Evolutionary conservation across 2,888 invertebrate species (phyloP), one percentile per base, ranked within the genome.

Genomic region (Pristionchus fissidentatus): DNA sequence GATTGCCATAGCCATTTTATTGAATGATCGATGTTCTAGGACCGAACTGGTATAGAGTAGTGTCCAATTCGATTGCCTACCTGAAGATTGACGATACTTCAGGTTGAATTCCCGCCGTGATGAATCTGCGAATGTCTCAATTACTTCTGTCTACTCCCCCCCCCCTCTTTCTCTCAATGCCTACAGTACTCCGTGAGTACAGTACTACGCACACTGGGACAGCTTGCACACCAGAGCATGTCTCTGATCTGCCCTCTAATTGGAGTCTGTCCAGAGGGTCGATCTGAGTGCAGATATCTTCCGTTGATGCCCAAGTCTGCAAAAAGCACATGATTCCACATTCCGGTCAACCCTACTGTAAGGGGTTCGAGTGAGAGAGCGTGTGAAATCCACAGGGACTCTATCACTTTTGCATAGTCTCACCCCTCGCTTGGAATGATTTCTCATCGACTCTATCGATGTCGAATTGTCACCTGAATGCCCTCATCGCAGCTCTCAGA

Each of bases 261-360:
- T 7, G 15, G 1, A 75, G 19, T 46, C 46, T 41, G n/a, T 75
- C 75, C 5, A 15, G 7, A 5, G 26, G 22, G 5, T 75, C 75
- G 8, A 75, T 75, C 38, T 75, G 75, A 43, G 75, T 75, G 29
- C 15, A 41, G 41, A 75, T 75, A n/a, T 41, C 41, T 13, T 75
- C 75, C 22, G 46, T 75, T n/a, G 75, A 75, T 46, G 75, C 15
- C 75, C 75, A 43, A 15, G 75, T 75, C 75, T 75, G n/a, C 8
- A 46, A 46, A 46, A 46, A 46, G 15, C 15, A 46, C 15, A 46
- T 15, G 7, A 7, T 46, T 15, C 7, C 46, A 46, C 46, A 46
- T 15, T 7, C 15, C 46, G 15, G 46, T 46, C 15, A 10, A 15
- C 8, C 46, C 46, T 46, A 10, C 46, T 46, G 46, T 46, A 10